Base-by-base conservation (phyloP, 37 sponge, comb jelly and placozoan genomes). In the Agelas oroides region DNA sequence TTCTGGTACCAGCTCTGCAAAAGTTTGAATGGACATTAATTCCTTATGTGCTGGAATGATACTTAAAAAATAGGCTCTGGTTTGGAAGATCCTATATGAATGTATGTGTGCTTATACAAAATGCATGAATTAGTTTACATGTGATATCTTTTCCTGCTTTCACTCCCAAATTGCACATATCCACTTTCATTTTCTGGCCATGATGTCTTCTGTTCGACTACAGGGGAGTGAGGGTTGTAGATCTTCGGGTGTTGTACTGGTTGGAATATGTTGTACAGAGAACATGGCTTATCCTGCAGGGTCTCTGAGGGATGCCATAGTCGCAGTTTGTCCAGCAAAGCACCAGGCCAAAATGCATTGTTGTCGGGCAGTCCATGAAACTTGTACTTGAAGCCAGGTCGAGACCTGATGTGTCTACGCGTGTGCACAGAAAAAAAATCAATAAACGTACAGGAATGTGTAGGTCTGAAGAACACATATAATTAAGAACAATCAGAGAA, bases 321-420 rank as follows among this genome's bases (percentile, higher is more conserved):
- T 52, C 91, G 55, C 35, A 91, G 77, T 53, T 91, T 91, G 73
- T 86, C 83, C 39, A 82, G 59, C 21, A 91, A 57, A 35, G 73
- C 82, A n/a, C 91, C 91, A 34, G 91, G 83, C 91, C 91, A 91
- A 53, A 91, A 91, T 21, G 82, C 91, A 59, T 65, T 80, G 35
- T 76, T 67, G 53, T 75, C 60, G 46, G 91, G 86, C 1, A 80
- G 86, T 28, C 86, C 85, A 59, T 91, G 91, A 52, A 86, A 69
- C 56, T 81, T 81, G 59, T 71, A 86, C 24, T 53, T 75, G 73
- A 77, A 91, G 59, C 65, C 78, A 21, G 89, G 89, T 57, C 81
- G 30, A 64, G 88, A 79, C 0, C 70, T 66, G 65, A 84, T 80
- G 53, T 80, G 73, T 46, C 91, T 90, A 33, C 14, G 21, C 20